A percentile compares a stretch with the other conserved stretches of the same genome.
Conservation (phyloP, 2,888 invertebrate species). For the Candidula unifasciata region DNA sequence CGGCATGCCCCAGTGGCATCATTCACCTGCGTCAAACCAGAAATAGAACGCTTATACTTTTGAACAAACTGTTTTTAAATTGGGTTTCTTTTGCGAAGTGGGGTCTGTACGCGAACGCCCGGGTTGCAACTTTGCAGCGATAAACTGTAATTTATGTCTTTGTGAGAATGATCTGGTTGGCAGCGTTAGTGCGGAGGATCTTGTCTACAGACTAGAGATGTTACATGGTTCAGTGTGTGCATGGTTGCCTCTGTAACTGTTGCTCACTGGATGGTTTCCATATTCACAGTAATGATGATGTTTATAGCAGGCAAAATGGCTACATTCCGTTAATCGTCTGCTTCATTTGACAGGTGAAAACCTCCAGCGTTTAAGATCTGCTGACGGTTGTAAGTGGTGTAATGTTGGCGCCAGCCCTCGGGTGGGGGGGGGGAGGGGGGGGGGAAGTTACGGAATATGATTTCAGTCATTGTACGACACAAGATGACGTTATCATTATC, state of each 20-base stretch:
- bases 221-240: slow-evolving; percentile 30
- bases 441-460: too few relatives aligned
- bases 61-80: slow-evolving; percentile 31
- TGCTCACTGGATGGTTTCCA: neutral
- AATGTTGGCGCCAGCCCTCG: too few relatives aligned
- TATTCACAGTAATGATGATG: neutral
- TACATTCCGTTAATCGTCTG: neutral
- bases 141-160: slow-evolving; percentile 14
- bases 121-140: slow-evolving; percentile 11
- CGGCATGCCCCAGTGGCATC: slow-evolving; percentile 6
- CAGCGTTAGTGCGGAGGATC: slow-evolving; percentile 27
- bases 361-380: neutral
- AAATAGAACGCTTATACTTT: slow-evolving; percentile 31
- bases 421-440: too few relatives aligned
- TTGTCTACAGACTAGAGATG: slow-evolving; percentile 11
- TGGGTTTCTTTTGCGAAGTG: slow-evolving; percentile 7
- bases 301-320: neutral
- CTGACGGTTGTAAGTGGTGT: neutral
- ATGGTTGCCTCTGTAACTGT: neutral
- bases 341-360: neutral
- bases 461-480: too few relatives aligned
- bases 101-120: neutral
- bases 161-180: slow-evolving; percentile 30
- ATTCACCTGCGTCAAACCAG: slow-evolving; percentile 40
- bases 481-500: too few relatives aligned